A percentile compares a stretch with the other conserved stretches of the same genome.
phyloP scores from a whole-genome alignment of 2,113 vertebrate species.

The Baryphthengus martii region DNA sequence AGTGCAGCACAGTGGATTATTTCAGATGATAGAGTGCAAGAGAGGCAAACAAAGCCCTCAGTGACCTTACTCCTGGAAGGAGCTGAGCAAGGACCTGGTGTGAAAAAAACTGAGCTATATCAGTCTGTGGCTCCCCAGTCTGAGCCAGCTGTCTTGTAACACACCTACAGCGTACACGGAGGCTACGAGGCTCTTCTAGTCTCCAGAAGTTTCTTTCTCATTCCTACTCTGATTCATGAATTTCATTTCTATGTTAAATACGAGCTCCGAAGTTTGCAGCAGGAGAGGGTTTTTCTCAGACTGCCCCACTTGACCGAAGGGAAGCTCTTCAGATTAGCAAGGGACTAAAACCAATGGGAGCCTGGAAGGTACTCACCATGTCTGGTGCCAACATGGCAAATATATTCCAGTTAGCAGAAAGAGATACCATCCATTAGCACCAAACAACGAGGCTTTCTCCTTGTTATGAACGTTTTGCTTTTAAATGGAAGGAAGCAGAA shows the following conservation, averaged over 20 bases:
- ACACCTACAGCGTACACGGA: not conserved
- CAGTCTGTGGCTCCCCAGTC: not conserved
- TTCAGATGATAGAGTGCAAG: not conserved
- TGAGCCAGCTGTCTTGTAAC: not conserved
- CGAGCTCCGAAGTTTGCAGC: not conserved
- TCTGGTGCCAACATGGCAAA: not conserved
- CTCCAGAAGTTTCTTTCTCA: not conserved
- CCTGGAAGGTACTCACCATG: not conserved
- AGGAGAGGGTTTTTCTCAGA: not conserved
- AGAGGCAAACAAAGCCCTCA: not conserved
- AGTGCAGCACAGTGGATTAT: accelerated
- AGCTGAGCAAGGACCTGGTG: not conserved
- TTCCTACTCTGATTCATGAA: not conserved
- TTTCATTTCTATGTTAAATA: not conserved
- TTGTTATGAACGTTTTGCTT: not conserved
- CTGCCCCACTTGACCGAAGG: not conserved
- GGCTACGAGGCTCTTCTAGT: not conserved
- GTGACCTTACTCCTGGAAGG: not conserved
- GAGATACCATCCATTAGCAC: not conserved
- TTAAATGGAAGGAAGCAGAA: not conserved
- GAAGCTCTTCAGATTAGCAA: slow-evolving; percentile 11
- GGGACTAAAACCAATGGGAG: not conserved
- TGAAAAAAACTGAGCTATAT: not conserved
- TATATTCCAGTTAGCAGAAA: not conserved
- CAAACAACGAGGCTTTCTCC: not conserved